Evolutionary conservation across 1,140 invertebrate species (phyloP), one percentile per base, ranked within the genome.

Genomic region (Bombus pyrosoma): DNA sequence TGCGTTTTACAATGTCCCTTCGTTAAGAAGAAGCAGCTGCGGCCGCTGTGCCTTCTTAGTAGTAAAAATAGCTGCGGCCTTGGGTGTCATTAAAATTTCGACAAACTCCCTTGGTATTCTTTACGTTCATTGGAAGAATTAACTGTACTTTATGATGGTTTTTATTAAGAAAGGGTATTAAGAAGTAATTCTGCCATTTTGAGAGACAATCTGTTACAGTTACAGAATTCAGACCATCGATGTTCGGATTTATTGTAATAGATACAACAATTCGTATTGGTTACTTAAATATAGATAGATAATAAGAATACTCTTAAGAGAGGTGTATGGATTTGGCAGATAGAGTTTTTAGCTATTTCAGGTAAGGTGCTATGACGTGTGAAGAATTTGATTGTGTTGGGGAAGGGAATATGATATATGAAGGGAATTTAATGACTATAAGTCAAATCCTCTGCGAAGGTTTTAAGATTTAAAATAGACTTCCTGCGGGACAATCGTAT

Each of bases 21-120:
- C 93, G 94, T 95, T 94, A 94, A 93, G 90, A 92, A 90, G 87
- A 73, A 90, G 92, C 93, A 93, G 93, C 93, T 93, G 94, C 92
- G 73, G 37, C 59, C 34, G 62, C 43, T 66, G 47, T 81, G 79
- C 77, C 10, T 66, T 62, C 71, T 59, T n/a, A n/a, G 59, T 62
- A 62, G 59, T 86, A 78, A 89, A 89, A 90, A 90, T 89, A 85
- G 76, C 87, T 34, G 22, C 64, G 41, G 41, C 79, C 75, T 85
- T 85, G 88, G 73, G 73, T 90, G 81, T 89, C 86, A 83, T 90
- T 90, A 83, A 86, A 87, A 87, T 77, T 83, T 72, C 43, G 37
- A 8, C 57, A 34, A 59, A 22, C 57, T 12, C 12, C 32, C 47
- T 32, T 25, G 32, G 28, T 34, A 34, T 34, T 22, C 32, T 25